Evolutionary conservation across 2,113 vertebrate species (phyloP).

Genomic region (Chauna torquata): DNA sequence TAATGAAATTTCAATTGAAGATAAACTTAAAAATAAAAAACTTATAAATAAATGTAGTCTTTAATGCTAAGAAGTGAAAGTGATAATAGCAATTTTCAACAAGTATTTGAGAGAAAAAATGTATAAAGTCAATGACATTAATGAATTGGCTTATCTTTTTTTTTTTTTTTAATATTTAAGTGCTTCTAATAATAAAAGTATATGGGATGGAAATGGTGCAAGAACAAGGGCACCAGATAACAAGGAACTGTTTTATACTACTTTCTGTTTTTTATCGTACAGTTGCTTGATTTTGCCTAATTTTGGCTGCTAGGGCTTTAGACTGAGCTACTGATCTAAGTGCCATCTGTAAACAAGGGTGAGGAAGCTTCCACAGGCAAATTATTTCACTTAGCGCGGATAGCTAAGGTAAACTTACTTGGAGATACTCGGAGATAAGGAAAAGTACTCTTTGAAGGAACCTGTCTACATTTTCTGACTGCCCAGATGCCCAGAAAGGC

Average conservation of each 20-base stretch:
- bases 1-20: neutral
- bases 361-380: neutral
- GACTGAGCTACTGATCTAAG: neutral
- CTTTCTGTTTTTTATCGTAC: neutral
- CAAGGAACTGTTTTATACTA: neutral
- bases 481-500: neutral
- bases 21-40: neutral
- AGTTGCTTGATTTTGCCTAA: neutral
- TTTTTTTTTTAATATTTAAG: neutral
- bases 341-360: neutral
- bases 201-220: neutral
- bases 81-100: neutral
- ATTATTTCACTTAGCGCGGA: neutral
- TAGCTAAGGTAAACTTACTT: neutral
- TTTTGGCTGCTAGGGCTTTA: neutral
- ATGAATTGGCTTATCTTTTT: neutral
- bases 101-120: neutral
- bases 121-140: neutral
- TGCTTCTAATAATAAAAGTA: neutral
- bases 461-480: accelerated
- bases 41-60: neutral
- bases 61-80: neutral
- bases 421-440: neutral
- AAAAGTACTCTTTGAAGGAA: neutral
- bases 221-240: neutral